Conservation (phyloP, 2,888 invertebrate genomes). For the Sycophila texana region DNA sequence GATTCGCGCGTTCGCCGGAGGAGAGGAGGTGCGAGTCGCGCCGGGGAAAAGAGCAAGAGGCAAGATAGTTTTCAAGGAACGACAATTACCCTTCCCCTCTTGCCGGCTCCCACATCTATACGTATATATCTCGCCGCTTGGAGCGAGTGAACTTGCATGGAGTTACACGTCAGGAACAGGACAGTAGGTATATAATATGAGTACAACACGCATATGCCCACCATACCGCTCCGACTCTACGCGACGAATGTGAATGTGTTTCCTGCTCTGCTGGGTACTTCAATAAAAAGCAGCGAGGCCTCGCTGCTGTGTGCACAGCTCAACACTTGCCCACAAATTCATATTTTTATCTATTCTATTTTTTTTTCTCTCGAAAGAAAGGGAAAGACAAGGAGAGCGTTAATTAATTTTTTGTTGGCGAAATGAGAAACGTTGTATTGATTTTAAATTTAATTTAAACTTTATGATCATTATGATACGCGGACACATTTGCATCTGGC, state of each 20-base stretch:
- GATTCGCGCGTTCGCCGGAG: neutral
- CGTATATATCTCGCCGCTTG: conserved; percentile 2
- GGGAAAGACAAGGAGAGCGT: too few species aligned
- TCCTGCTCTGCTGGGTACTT: conserved; percentile 25
- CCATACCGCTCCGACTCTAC: too few species aligned
- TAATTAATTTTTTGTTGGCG: too few species aligned
- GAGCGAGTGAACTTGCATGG: neutral
- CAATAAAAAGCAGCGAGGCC: conserved; percentile 12
- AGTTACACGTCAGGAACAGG: neutral
- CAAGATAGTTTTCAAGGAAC: conserved; percentile 54
- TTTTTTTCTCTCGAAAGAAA: too few species aligned
- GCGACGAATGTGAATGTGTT: neutral
- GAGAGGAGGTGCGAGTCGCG: conserved; percentile 17
- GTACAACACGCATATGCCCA: too few species aligned
- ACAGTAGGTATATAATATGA: neutral
- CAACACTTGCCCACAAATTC: neutral
- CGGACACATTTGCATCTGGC: neutral
- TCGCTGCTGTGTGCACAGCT: too few species aligned
- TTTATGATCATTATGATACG: neutral
- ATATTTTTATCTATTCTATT: neutral
- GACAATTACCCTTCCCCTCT: conserved; percentile 51
- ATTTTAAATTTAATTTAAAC: neutral
- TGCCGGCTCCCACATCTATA: conserved; percentile 4
- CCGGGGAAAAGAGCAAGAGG: conserved; percentile 50
- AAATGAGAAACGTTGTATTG: neutral